Percentiles rank a stretch among this genome's conserved stretches.
Conservation (phyloP, 1,140 invertebrate species). For the Akabosia matsudoensis region DNA sequence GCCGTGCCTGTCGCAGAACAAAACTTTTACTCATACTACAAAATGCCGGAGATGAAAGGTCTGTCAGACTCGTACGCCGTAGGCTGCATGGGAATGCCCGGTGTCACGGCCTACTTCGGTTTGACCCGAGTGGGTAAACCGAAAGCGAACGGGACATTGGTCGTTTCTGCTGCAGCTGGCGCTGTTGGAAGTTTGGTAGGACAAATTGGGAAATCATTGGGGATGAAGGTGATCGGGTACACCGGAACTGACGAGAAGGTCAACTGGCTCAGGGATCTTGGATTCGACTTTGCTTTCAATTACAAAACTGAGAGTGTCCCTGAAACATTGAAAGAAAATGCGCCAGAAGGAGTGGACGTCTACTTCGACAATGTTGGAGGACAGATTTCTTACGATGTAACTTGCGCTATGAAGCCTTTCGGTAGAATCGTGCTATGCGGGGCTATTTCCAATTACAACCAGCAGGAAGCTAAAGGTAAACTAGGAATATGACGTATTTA, state of each 20-base stretch:
- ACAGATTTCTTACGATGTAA: slow-evolving; percentile 50
- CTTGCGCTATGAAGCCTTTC: slow-evolving; percentile 51
- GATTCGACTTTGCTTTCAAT: slow-evolving; percentile 67
- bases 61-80: slow-evolving; percentile 59
- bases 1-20: neutral
- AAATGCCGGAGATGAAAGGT: slow-evolving; percentile 57
- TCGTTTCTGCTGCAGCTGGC: slow-evolving; percentile 63
- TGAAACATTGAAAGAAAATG: slow-evolving; percentile 58
- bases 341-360: slow-evolving; percentile 65
- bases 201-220: slow-evolving; percentile 68
- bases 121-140: slow-evolving; percentile 65
- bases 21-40: slow-evolving; percentile 49
- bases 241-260: slow-evolving; percentile 67
- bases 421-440: slow-evolving; percentile 53
- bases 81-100: slow-evolving; percentile 48
- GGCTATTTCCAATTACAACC: slow-evolving; percentile 51
- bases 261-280: slow-evolving; percentile 63
- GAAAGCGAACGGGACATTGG: slow-evolving; percentile 64
- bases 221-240: slow-evolving; percentile 64
- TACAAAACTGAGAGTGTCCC: slow-evolving; percentile 63
- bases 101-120: slow-evolving; percentile 68
- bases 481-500: neutral
- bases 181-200: slow-evolving; percentile 68
- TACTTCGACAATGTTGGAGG: slow-evolving; percentile 72
- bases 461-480: slow-evolving; percentile 30